A percentile compares a stretch with the other conserved stretches of the same genome.
Conservation (phyloP, 2,888 invertebrate genomes). For the Apodemia hepburni region DNA sequence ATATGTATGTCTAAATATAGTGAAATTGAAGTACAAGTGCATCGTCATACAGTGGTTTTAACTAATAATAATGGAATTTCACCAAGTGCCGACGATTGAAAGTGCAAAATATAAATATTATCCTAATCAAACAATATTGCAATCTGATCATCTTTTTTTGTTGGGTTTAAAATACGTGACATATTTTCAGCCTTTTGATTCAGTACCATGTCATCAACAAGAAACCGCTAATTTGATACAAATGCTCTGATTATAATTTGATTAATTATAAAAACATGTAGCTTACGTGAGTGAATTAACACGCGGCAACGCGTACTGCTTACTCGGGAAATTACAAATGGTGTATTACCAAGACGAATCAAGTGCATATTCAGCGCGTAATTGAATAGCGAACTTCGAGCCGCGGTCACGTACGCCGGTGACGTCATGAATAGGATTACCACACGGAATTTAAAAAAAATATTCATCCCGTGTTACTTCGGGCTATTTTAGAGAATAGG, state of each 20-base stretch:
- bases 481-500: too few species aligned
- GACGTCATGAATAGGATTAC: constrained; percentile 19
- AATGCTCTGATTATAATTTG: background rate
- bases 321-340: constrained; percentile 25
- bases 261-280: constrained; percentile 9
- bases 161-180: background rate
- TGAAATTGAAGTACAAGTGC: too few species aligned
- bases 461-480: too few species aligned
- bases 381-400: constrained; percentile 24
- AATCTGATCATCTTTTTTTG: too few species aligned
- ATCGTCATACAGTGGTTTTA: too few species aligned
- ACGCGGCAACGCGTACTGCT: constrained; percentile 11
- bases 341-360: constrained; percentile 29
- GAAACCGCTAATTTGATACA: background rate
- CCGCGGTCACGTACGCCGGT: constrained; percentile 25
- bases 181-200: background rate
- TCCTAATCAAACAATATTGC: too few species aligned
- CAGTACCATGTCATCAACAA: background rate
- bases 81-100: too few species aligned
- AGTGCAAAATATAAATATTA: too few species aligned
- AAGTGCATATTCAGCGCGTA: constrained; percentile 27
- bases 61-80: too few species aligned
- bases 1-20: too few species aligned
- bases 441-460: constrained; percentile 7
- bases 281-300: background rate